phyloP scores from a whole-genome alignment of 2,797 vertebrate species.

The Halcyon badia region DNA sequence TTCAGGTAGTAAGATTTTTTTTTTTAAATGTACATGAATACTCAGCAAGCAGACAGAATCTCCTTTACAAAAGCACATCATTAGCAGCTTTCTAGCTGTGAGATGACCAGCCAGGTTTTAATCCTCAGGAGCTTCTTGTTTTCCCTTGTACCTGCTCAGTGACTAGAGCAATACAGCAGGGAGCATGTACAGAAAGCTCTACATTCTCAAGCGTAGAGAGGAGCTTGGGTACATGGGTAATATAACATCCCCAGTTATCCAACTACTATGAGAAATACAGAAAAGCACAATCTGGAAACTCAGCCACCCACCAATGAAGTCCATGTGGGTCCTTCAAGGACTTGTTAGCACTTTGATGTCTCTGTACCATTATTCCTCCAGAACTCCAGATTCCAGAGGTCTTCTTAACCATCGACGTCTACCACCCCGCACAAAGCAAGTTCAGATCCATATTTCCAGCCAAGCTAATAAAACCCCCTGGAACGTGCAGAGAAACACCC shows the following conservation, averaged over 20 bases:
- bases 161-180: background rate
- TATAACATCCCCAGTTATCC: background rate
- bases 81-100: background rate
- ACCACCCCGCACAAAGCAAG: background rate
- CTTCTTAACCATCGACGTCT: background rate
- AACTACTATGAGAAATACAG: background rate
- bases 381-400: background rate
- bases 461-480: conserved; percentile 63
- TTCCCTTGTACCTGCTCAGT: background rate
- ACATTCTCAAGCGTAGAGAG: background rate
- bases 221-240: background rate
- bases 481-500: conserved; percentile 49
- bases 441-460: background rate
- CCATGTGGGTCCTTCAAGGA: background rate
- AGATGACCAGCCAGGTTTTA: background rate
- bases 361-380: background rate
- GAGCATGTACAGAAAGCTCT: background rate
- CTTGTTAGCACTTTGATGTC: background rate
- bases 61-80: background rate
- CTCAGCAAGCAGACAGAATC: background rate
- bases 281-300: background rate
- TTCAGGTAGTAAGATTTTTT: background rate
- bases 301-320: background rate
- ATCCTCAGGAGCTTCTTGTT: background rate
- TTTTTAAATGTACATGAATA: background rate